These are phyloP conservation scores for Apus apus DNA, from an alignment of 2,113 vertebrate species.

Conservation along the genomic window DNA sequence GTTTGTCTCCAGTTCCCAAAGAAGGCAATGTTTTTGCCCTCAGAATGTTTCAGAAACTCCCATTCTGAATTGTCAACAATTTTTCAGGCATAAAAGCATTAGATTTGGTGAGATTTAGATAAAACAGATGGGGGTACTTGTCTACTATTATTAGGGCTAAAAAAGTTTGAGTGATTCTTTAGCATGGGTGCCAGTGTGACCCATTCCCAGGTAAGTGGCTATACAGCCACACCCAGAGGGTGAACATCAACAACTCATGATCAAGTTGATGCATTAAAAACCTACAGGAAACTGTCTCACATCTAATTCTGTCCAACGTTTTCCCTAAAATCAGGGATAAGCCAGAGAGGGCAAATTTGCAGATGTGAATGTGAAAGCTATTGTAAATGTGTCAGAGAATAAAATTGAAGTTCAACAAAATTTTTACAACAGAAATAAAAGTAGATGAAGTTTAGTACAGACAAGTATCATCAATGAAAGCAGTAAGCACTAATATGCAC, in stretches of 20 bases:
- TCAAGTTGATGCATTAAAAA: background rate
- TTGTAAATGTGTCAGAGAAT: background rate
- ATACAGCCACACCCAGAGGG: background rate
- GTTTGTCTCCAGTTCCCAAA: conserved; percentile 20
- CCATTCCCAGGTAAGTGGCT: background rate
- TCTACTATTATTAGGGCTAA: background rate
- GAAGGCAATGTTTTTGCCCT: background rate
- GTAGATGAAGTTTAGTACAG: background rate
- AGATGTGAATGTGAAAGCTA: background rate
- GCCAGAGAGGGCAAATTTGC: background rate
- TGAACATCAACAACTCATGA: background rate
- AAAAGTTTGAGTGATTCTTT: background rate
- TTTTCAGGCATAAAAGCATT: background rate
- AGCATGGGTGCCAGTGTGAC: background rate
- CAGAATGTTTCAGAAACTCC: background rate
- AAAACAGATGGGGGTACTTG: background rate
- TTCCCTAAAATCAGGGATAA: background rate
- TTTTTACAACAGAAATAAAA: background rate
- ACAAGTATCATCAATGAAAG: background rate
- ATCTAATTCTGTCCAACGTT: background rate
- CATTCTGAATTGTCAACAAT: background rate
- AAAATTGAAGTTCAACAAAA: background rate
- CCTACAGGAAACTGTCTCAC: background rate
- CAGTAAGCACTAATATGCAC: background rate
- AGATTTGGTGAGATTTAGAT: background rate